Evolutionary conservation across 2,888 invertebrate genomes (phyloP).

Genomic region (Heliconius ismenius): DNA sequence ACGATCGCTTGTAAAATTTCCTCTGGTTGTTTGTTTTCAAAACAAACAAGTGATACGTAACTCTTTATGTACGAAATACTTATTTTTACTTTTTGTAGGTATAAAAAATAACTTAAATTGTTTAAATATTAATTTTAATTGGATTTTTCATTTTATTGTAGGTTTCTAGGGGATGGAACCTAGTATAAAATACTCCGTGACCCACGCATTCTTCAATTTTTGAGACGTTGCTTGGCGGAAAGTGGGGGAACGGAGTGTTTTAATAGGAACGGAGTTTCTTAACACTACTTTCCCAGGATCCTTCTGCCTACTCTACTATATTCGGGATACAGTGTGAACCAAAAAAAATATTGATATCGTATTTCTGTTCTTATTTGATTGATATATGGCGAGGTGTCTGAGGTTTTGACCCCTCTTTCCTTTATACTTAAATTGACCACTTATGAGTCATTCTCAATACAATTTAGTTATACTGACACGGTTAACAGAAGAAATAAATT

Average conservation of each 20-base stretch:
- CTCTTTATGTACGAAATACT: neutral
- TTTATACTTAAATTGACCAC: conserved; percentile 2
- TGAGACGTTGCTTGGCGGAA: neutral
- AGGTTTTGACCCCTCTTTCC: conserved; percentile 2
- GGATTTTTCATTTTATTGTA: no score
- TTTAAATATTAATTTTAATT: neutral
- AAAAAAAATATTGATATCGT: no score
- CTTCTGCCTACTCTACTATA: neutral
- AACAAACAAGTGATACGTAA: conserved; percentile 16
- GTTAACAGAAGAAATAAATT: neutral
- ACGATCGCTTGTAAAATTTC: conserved; percentile 35
- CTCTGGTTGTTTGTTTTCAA: conserved; percentile 28
- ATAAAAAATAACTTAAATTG: neutral
- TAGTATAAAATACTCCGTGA: neutral
- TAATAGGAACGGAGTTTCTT: neutral
- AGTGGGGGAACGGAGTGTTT: neutral
- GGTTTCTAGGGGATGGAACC: no score
- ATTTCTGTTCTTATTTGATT: neutral
- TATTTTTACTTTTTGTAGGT: neutral
- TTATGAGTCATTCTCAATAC: neutral
- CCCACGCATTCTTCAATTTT: neutral
- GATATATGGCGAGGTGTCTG: neutral
- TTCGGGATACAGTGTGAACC: neutral
- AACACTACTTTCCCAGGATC: neutral
- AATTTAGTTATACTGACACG: neutral